A percentile compares a stretch with the other conserved stretches of the same genome.
Evolutionary conservation across 1,140 invertebrate species (phyloP).

Genomic region (Formica exsecta): DNA sequence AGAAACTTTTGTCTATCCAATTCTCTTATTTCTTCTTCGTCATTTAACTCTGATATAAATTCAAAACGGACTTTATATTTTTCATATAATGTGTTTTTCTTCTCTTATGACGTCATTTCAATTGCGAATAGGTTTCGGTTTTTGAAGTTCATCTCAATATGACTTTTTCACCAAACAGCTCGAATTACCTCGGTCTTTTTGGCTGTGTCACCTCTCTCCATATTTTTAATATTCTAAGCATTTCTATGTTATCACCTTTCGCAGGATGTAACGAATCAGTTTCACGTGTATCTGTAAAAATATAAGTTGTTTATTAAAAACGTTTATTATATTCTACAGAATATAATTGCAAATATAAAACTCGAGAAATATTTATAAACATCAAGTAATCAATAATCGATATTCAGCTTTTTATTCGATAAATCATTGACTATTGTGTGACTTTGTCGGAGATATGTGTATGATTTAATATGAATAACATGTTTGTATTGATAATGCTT

Average conservation of each 20-base stretch:
- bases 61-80: constrained; percentile 3
- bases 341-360: background rate
- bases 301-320: background rate
- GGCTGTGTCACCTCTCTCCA: background rate
- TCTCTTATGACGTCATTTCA: background rate
- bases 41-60: background rate
- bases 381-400: background rate
- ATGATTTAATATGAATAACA: constrained; percentile 17
- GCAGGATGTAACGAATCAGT: background rate
- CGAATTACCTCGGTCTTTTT: background rate
- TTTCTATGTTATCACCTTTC: background rate
- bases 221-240: background rate
- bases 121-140: background rate
- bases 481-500: background rate
- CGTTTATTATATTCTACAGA: background rate
- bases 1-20: background rate
- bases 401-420: background rate
- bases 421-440: background rate
- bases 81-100: background rate
- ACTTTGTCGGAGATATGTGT: background rate
- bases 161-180: background rate
- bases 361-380: background rate
- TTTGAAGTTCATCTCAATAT: background rate
- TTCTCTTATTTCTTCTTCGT: background rate
- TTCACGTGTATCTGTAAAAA: background rate